Evolutionary conservation across 2,888 invertebrate genomes (phyloP), one percentile per base, ranked within the genome.

Genomic region (Julus scanicus): DNA sequence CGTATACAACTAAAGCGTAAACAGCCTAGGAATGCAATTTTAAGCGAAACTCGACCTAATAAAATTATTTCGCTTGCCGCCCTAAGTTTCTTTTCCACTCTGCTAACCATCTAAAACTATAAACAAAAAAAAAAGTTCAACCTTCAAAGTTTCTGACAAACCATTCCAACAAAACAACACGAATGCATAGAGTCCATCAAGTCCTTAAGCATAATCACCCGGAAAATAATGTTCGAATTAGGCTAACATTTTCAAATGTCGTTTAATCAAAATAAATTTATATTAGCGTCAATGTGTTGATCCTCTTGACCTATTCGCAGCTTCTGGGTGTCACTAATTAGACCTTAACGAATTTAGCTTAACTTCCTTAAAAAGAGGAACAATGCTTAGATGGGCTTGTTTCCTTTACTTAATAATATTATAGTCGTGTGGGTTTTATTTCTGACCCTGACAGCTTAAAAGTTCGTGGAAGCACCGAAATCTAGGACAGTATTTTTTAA

Each of bases 1-100:
- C 80, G n/a, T n/a, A 29, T 37, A 9, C 80, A 13, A 80, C 37
- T 37, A 80, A 80, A 80, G 80, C 9, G 80, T 20, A 80, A 80
- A 80, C 80, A 80, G 80, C 13, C 20, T 13, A 80, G 80, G 80
- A 80, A 80, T 37, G 80, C 37, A 80, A 80, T 80, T 80, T 80
- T 2, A 37, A 80, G 37, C 80, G 37, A 80, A 80, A 80, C 80
- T 20, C 71, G 29, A 2, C 80, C 80, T 80, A 80, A 80, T 80
- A 80, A 37, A 29, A 80, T 80, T 80, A 80, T 80, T 80, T 80
- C 37, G 80, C 80, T 37, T 11, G 13, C 80, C 80, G 37, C 80
- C 37, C 9, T 8, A 80, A 63, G 80, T 80, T 80, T 37, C 37
- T 37, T 80, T 80, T 80, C 37, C 80, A 80, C 37, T 80, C 80